phyloP scores from a whole-genome alignment of 2,797 vertebrate genomes.

The Thripadectes ignobilis region DNA sequence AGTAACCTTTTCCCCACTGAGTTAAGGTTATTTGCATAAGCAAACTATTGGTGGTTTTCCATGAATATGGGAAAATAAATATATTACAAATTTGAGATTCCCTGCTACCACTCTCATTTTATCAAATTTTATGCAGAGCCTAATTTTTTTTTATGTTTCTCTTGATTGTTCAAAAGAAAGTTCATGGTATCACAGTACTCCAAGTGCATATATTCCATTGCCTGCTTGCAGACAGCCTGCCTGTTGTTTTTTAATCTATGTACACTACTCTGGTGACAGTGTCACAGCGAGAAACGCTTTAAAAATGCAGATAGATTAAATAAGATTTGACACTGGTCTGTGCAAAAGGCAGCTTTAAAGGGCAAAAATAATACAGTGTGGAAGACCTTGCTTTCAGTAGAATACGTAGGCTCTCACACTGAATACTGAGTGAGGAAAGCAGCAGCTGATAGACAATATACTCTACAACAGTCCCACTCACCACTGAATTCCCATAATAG shows the following conservation, averaged over 20 bases:
- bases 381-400: neutral
- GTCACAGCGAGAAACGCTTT: neutral
- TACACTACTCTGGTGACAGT: neutral
- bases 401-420: neutral
- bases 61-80: neutral
- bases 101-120: neutral
- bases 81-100: neutral
- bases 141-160: neutral
- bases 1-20: neutral
- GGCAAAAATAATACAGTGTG: neutral
- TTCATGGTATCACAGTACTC: neutral
- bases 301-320: neutral
- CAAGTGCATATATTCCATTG: neutral
- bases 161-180: neutral
- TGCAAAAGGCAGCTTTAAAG: neutral
- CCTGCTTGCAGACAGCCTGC: neutral
- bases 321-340: neutral
- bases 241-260: neutral
- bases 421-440: neutral
- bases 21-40: neutral
- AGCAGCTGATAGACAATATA: neutral
- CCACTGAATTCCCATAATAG: neutral
- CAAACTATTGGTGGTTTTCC: neutral
- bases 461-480: neutral
- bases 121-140: neutral